A percentile compares a stretch with the other conserved stretches of the same genome.
These are phyloP conservation scores for Pipistrellus pygmaeus DNA, from an alignment of 2,797 vertebrate species.

Conservation along the genomic window DNA sequence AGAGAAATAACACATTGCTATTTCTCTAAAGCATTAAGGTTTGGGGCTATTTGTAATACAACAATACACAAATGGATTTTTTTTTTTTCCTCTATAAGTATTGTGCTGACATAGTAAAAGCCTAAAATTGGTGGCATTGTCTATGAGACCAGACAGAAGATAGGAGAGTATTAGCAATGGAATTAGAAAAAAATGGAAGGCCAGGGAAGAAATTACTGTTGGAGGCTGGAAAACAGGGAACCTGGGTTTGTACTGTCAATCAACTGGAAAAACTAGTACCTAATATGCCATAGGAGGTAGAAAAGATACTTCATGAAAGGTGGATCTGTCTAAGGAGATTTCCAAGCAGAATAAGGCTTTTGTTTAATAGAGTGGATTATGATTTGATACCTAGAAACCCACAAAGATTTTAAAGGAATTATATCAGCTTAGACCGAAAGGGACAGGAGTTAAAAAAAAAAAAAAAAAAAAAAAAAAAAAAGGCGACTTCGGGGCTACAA, in stretches of 20 bases:
- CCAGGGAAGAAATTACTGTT: not conserved
- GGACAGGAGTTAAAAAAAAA: not conserved
- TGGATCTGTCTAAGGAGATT: not conserved
- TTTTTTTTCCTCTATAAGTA: not conserved
- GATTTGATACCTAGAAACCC: slow-evolving; percentile 4
- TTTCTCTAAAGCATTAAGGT: not conserved
- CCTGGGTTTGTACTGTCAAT: not conserved
- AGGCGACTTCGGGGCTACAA: not conserved
- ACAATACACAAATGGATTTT: not conserved
- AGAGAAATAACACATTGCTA: not conserved
- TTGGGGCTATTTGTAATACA: not conserved
- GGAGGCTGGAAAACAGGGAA: not conserved
- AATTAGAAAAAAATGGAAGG: not conserved
- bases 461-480: not conserved
- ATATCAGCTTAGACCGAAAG: not conserved
- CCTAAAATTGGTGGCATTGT: not conserved
- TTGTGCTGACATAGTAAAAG: not conserved
- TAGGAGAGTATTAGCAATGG: not conserved
- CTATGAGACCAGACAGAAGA: not conserved
- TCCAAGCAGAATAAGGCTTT: not conserved
- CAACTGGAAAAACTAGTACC: not conserved
- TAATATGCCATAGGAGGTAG: not conserved
- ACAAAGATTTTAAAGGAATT: slow-evolving; percentile 3
- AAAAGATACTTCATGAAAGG: not conserved
- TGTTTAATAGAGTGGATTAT: not conserved